Conservation (phyloP, 2,113 vertebrate genomes). For the Microtus richardsoni region DNA sequence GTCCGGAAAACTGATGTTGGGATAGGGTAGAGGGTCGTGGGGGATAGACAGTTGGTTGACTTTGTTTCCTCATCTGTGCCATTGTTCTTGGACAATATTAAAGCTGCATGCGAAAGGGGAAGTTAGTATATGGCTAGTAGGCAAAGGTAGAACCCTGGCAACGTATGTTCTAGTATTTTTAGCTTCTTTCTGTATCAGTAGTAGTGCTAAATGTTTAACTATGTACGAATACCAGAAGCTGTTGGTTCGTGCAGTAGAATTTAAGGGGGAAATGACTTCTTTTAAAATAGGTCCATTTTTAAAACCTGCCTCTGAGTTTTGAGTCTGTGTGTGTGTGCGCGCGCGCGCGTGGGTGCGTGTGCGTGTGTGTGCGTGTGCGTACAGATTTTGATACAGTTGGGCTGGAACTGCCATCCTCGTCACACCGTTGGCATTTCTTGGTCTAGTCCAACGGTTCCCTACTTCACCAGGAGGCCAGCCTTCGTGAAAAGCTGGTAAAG, state of each 20-base stretch:
- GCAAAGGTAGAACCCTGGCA: slow-evolving; percentile 83
- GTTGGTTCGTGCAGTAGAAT: slow-evolving; percentile 82
- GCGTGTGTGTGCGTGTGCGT: not conserved
- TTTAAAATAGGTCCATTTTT: slow-evolving; percentile 81
- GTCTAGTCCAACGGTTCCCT: slow-evolving; percentile 82
- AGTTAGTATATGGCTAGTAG: slow-evolving; percentile 87
- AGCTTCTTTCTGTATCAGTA: slow-evolving; percentile 89
- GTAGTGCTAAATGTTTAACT: slow-evolving; percentile 86
- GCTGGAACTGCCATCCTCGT: slow-evolving; percentile 48
- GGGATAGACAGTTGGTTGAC: slow-evolving; percentile 63
- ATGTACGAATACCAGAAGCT: slow-evolving; percentile 87
- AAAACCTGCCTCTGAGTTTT: slow-evolving; percentile 75
- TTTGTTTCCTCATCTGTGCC: slow-evolving; percentile 85
- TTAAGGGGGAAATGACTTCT: slow-evolving; percentile 79
- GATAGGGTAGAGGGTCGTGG: slow-evolving; percentile 73
- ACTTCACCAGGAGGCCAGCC: slow-evolving; percentile 82
- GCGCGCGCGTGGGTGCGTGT: not conserved
- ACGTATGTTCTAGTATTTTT: slow-evolving; percentile 90
- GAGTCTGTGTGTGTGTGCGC: not conserved
- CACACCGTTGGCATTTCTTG: slow-evolving; percentile 68
- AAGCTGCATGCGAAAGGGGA: slow-evolving; percentile 87
- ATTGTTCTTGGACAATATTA: slow-evolving; percentile 86
- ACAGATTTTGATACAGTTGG: slow-evolving; percentile 67
- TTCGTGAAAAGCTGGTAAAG: slow-evolving; percentile 84
- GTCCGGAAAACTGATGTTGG: slow-evolving; percentile 78